Evolutionary conservation across 2,113 vertebrate genomes (phyloP), one percentile per base, ranked within the genome.

Genomic region (Balaeniceps rex): DNA sequence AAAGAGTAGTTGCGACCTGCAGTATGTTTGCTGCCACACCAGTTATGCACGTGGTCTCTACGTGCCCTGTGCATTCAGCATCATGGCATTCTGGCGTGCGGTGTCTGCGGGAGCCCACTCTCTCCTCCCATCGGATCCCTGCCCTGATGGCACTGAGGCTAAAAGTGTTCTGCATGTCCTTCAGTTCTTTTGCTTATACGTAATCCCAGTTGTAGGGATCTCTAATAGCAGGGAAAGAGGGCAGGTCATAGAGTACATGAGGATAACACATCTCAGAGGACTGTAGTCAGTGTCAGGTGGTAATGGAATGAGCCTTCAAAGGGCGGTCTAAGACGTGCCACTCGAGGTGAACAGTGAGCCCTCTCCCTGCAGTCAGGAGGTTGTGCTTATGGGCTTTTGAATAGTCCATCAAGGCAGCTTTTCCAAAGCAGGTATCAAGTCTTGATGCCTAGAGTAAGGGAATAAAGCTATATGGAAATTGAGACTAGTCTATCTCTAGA

Each of bases 251-350:
- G 54, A 65, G 46, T 54, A 52, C 2, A 17, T 6, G 61, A 76
- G 87, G 78, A 95, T 80, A 88, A 86, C 90, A 94, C n/a, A 90
- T 42, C 51, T 83, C 66, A 54, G 40, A 61, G 70, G 38, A 26
- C 79, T 69, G n/a, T 13, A 78, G 63, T 46, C 79, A 24, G 81
- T 1, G 7, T 40, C 4, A 0, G 36, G 11, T 49, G 57, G 82
- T 77, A 61, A 57, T 2, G 33, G 31, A 70, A 36, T 12, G 63
- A 94, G 24, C 12, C 80, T 87, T 92, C 81, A 82, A 88, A 94
- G 77, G 38, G 42, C 28, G 55, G 42, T 7, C 83, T 66, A 47
- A 44, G 22, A 58, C 58, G 42, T 42, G 52, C 38, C 26, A 31
- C 47, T 31, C 0, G 3, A 87, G 34, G 54, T 80, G 91, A 94